Evolutionary conservation across 2,113 vertebrate genomes (phyloP).

Genomic region (Indri indri): DNA sequence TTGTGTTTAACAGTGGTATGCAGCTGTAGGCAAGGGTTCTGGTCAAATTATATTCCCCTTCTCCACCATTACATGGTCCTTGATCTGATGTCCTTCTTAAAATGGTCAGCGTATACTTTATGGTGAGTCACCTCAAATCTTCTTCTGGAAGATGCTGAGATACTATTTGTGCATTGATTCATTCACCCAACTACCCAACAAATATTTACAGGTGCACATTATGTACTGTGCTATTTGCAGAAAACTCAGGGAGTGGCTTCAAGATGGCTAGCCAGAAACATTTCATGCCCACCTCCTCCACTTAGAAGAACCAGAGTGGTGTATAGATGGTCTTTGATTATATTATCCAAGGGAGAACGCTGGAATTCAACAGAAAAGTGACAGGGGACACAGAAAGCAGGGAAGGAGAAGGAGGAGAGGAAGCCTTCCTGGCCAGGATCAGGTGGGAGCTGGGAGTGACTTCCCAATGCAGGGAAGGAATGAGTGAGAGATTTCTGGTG

Average conservation of each 20-base stretch:
- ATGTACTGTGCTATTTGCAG: not conserved
- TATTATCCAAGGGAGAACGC: too few species aligned
- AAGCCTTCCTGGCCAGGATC: too few species aligned
- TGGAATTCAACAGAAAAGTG: too few species aligned
- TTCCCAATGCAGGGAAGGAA: too few species aligned
- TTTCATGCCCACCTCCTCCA: too few species aligned
- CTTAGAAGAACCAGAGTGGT: too few species aligned
- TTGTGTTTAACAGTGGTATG: not conserved
- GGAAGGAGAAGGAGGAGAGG: too few species aligned
- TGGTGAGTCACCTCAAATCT: not conserved
- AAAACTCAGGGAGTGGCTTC: not conserved
- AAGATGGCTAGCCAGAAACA: too few species aligned
- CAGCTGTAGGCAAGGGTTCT: constrained; percentile 9
- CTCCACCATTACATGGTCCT: not conserved
- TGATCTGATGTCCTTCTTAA: not conserved
- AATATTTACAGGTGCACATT: not conserved
- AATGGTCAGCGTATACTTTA: not conserved
- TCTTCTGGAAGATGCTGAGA: not conserved
- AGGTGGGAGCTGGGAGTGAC: too few species aligned
- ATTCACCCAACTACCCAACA: not conserved
- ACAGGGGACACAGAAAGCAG: too few species aligned
- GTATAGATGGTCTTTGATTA: too few species aligned
- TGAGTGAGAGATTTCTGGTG: too few species aligned
- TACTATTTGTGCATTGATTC: not conserved
- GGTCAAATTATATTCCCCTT: not conserved